These are phyloP conservation scores for Nezara viridula DNA, from an alignment of 2,888 invertebrate genomes.

Conservation along the genomic window DNA sequence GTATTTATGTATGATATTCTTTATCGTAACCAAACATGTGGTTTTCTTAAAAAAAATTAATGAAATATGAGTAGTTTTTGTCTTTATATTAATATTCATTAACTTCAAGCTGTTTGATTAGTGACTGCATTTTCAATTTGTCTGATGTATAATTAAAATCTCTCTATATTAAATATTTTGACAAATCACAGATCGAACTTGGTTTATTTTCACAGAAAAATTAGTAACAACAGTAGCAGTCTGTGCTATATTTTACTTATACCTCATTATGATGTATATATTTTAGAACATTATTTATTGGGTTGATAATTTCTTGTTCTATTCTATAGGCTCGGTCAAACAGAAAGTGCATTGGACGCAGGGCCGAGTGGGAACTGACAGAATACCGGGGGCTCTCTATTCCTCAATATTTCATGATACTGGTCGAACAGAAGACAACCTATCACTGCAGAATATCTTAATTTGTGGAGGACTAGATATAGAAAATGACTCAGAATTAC, in stretches of 20 bases:
- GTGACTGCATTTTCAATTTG: not conserved
- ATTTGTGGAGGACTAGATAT: not conserved
- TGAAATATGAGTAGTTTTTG: not conserved
- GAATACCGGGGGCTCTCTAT: not conserved
- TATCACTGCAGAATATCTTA: not conserved
- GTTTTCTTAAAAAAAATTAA: not conserved
- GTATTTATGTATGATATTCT: no score
- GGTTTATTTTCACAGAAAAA: not conserved
- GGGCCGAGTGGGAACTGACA: not conserved
- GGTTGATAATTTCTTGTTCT: not conserved
- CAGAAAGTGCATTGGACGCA: not conserved
- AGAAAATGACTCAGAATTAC: not conserved
- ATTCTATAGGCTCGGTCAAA: slow-evolving; percentile 10
- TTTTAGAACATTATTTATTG: not conserved
- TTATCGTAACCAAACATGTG: no score
- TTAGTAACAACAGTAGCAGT: not conserved
- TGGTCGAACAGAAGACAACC: not conserved
- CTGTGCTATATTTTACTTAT: not conserved
- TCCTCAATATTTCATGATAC: not conserved
- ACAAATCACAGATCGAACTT: not conserved
- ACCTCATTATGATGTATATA: not conserved
- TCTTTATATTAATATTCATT: not conserved
- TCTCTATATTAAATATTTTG: not conserved
- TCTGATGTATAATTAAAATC: not conserved
- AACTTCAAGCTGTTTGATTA: not conserved